Conservation (phyloP, 2,888 invertebrate genomes). For the Gymnosoma rotundatum region DNA sequence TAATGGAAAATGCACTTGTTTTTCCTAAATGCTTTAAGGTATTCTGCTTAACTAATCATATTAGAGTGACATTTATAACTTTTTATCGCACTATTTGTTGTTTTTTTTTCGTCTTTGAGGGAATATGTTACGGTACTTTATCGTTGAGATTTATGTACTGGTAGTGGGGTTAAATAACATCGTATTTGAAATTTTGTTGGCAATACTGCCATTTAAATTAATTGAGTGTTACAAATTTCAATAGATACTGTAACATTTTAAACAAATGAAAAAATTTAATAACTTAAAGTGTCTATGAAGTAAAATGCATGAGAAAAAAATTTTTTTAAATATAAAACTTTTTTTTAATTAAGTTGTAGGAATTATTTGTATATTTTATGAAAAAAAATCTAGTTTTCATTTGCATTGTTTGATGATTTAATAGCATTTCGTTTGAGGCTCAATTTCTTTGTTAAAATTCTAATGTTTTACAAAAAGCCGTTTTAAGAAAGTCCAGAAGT, state of each 20-base stretch:
- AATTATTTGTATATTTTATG: too few relatives aligned
- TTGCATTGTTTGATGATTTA: too few relatives aligned
- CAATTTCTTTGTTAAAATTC: not conserved
- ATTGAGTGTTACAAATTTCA: slow-evolving; percentile 64
- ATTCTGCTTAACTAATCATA: slow-evolving; percentile 42
- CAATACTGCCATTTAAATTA: slow-evolving; percentile 60
- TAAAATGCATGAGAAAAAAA: not conserved
- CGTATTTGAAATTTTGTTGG: slow-evolving; percentile 28
- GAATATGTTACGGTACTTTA: slow-evolving; percentile 31
- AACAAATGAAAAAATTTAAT: slow-evolving; percentile 48
- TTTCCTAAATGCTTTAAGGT: slow-evolving; percentile 33
- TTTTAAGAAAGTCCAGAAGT: not conserved
- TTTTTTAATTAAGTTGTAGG: too few relatives aligned
- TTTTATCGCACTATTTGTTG: slow-evolving; percentile 38
- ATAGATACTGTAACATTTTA: slow-evolving; percentile 47
- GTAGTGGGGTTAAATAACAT: slow-evolving; percentile 52
- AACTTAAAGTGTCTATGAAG: not conserved
- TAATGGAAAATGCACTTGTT: slow-evolving; percentile 58
- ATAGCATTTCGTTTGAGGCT: too few relatives aligned
- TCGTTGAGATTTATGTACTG: not conserved
- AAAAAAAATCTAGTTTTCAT: too few relatives aligned
- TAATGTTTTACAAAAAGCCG: not conserved
- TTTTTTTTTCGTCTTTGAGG: not conserved
- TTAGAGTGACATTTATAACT: slow-evolving; percentile 53
- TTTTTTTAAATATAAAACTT: too few relatives aligned